phyloP scores from a whole-genome alignment of 2,113 vertebrate genomes.

The Dipodomys merriami region DNA sequence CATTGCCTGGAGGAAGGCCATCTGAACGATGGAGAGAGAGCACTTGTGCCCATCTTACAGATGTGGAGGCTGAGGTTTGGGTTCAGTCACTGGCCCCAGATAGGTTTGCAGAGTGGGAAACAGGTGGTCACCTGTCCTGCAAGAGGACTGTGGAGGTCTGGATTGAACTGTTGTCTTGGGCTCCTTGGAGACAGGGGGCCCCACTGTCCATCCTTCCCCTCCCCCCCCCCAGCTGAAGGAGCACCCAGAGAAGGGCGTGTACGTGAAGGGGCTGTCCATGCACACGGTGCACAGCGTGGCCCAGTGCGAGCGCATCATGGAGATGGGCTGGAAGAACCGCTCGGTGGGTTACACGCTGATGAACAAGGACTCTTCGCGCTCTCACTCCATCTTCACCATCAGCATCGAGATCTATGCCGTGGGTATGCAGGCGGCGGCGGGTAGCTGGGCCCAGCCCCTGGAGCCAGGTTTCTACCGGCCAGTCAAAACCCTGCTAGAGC shows the following conservation, averaged over 20 bases:
- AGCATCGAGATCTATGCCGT: conserved; percentile 90
- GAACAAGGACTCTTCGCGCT: conserved; percentile 94
- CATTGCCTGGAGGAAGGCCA: neutral
- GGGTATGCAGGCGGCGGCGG: conserved; percentile 77
- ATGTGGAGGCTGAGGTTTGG: conserved; percentile 32
- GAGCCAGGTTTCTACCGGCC: accelerated
- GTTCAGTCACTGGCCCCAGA: neutral
- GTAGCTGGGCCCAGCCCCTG: accelerated
- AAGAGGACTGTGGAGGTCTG: neutral
- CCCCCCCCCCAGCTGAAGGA: conserved; percentile 91
- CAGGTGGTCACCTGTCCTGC: neutral
- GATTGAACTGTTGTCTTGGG: too few relatives aligned
- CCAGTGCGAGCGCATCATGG: conserved; percentile 91
- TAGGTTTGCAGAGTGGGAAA: too few relatives aligned
- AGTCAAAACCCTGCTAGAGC: neutral
- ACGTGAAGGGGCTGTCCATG: conserved; percentile 91
- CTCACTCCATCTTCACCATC: conserved; percentile 94
- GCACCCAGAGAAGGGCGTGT: conserved; percentile 90
- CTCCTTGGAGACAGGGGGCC: neutral
- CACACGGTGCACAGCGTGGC: conserved; percentile 89
- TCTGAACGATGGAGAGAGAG: neutral
- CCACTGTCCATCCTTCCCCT: neutral
- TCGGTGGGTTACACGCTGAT: conserved; percentile 92
- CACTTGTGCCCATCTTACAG: conserved; percentile 19
- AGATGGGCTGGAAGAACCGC: conserved; percentile 91